Evolutionary conservation across 2,888 invertebrate species (phyloP).

Genomic region (Phorcus lineatus): DNA sequence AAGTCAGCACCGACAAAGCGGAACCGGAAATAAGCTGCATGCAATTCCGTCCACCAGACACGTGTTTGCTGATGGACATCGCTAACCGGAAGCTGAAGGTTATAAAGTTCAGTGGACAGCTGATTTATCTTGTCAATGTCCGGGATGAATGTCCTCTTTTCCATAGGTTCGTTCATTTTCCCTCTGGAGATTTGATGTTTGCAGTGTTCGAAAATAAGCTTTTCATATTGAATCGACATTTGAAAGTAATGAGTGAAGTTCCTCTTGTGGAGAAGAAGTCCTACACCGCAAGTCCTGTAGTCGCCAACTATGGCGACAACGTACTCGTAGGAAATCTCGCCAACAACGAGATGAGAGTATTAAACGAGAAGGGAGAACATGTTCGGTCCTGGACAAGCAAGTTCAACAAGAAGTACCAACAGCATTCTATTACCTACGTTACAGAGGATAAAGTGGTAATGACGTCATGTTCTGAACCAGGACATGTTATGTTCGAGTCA

Average conservation of each 20-base stretch:
- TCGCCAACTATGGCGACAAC: not conserved
- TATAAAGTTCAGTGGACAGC: not conserved
- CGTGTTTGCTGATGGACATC: not conserved
- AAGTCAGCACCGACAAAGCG: not conserved
- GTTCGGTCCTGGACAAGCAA: not conserved
- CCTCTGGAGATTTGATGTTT: not conserved
- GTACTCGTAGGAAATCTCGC: not conserved
- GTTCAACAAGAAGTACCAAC: not conserved
- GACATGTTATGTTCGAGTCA: not conserved
- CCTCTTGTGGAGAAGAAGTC: not conserved
- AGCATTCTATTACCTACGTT: not conserved
- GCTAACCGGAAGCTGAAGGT: not conserved
- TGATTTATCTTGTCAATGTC: not conserved
- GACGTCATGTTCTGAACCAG: not conserved
- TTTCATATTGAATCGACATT: not conserved
- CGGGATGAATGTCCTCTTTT: not conserved
- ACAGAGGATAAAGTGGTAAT: not conserved
- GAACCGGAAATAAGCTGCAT: not conserved
- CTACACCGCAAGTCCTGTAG: not conserved
- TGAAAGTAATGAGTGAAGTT: not conserved
- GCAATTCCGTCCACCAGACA: not conserved
- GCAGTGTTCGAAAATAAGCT: not conserved
- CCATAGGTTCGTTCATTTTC: not conserved
- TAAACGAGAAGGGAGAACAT: not conserved
- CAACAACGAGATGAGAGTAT: not conserved